A percentile compares a stretch with the other conserved stretches of the same genome.
These are phyloP conservation scores for Zophobas morio DNA, from an alignment of 1,140 invertebrate genomes.

Conservation along the genomic window DNA sequence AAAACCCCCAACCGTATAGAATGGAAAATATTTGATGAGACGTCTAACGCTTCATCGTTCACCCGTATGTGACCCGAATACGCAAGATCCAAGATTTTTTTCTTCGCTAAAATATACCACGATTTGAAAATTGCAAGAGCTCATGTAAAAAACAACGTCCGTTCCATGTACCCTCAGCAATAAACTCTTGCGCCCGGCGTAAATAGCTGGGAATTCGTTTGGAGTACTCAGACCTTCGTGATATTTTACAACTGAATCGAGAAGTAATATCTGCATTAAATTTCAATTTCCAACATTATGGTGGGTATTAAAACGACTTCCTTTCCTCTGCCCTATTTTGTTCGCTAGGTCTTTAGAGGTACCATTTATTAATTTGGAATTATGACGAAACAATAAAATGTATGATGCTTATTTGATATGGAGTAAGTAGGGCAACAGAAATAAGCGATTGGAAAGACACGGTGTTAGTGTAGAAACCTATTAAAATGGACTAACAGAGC, in stretches of 20 bases:
- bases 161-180: neutral
- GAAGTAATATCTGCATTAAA: constrained; percentile 12
- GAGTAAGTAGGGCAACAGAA: constrained; percentile 12
- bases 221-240: neutral
- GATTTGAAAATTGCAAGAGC: constrained; percentile 18
- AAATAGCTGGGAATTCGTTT: neutral
- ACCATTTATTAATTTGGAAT: neutral
- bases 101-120: neutral
- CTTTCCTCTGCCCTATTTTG: neutral
- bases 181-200: neutral
- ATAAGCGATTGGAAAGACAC: constrained; percentile 21
- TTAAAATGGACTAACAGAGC: constrained; percentile 38
- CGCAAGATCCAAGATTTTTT: constrained; percentile 23
- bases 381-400: neutral
- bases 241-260: constrained; percentile 18
- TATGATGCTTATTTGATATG: neutral
- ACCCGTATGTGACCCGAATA: constrained; percentile 4
- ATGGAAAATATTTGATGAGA: constrained; percentile 9
- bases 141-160: neutral
- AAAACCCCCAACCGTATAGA: neutral
- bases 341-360: too few relatives aligned
- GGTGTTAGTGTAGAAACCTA: constrained; percentile 31
- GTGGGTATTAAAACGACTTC: constrained; percentile 7
- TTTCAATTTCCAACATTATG: constrained; percentile 7
- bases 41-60: neutral